Evolutionary conservation across 2,113 vertebrate genomes (phyloP).

Genomic region (Corythoichthys intestinalis): DNA sequence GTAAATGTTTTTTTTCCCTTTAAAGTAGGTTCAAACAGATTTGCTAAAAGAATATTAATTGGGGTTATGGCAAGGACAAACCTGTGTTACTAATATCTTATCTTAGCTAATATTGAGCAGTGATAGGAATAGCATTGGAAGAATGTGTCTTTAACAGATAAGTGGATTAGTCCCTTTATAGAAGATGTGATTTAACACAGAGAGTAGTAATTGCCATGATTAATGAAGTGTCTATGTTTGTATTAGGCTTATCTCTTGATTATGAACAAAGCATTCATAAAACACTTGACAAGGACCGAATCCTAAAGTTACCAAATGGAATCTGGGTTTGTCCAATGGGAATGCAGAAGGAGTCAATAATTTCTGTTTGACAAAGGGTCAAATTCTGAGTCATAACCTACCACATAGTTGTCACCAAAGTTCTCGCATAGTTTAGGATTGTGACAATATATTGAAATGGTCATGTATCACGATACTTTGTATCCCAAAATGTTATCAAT

Average conservation of each 20-base stretch:
- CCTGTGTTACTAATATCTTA: constrained; percentile 3
- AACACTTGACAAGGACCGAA: constrained; percentile 14
- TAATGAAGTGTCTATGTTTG: constrained; percentile 22
- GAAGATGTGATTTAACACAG: constrained; percentile 24
- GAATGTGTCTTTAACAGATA: constrained; percentile 37
- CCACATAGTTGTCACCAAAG: not conserved
- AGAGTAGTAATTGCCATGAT: constrained; percentile 29
- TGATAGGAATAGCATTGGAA: constrained; percentile 13
- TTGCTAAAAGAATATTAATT: constrained; percentile 10
- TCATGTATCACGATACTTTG: no score
- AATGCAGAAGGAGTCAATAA: constrained; percentile 1
- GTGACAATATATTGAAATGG: no score
- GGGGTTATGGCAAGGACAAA: constrained; percentile 24
- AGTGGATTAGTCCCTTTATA: constrained; percentile 38
- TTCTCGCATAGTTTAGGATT: no score
- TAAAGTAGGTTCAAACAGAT: not conserved
- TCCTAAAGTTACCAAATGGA: constrained; percentile 10
- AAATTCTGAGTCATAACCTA: not conserved
- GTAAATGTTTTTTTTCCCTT: not conserved
- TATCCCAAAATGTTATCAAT: no score
- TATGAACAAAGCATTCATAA: constrained; percentile 23
- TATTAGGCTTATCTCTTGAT: constrained; percentile 32
- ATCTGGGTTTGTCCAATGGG: constrained; percentile 14
- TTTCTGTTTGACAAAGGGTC: constrained; percentile 3
- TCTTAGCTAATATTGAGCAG: constrained; percentile 16